A percentile compares a stretch with the other conserved stretches of the same genome.
phyloP scores from a whole-genome alignment of 2,888 invertebrate species.

The Coelinius sp. region DNA sequence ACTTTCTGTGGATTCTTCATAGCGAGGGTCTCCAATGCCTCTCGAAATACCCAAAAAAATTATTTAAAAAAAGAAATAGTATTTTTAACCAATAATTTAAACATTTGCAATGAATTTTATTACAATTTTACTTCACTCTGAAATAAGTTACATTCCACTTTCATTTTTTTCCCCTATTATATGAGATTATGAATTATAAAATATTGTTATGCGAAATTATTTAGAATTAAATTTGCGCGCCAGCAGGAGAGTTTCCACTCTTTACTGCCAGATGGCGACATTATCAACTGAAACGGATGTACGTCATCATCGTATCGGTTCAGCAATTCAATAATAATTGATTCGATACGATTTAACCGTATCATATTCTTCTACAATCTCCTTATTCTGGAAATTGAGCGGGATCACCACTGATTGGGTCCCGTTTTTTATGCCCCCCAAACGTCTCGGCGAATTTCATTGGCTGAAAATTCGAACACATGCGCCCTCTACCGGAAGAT shows the following conservation, averaged over 20 bases:
- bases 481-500: conserved; percentile 41
- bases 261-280: no score
- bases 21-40: not conserved
- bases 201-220: no score
- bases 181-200: not conserved
- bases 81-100: not conserved
- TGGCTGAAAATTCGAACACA: conserved; percentile 46
- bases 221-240: no score
- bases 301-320: no score
- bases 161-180: not conserved
- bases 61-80: not conserved
- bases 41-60: no score
- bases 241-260: no score
- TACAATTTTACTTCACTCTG: not conserved
- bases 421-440: conserved; percentile 36
- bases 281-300: no score
- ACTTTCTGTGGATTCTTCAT: conserved; percentile 14
- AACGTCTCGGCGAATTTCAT: conserved; percentile 41
- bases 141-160: not conserved
- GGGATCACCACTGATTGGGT: conserved; percentile 40
- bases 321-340: no score
- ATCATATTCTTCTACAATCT: no score
- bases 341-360: no score
- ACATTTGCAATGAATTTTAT: not conserved
- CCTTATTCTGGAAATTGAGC: conserved; percentile 52